These are phyloP conservation scores for Sebastes fasciatus DNA, from an alignment of 2,113 vertebrate genomes.

Conservation along the genomic window DNA sequence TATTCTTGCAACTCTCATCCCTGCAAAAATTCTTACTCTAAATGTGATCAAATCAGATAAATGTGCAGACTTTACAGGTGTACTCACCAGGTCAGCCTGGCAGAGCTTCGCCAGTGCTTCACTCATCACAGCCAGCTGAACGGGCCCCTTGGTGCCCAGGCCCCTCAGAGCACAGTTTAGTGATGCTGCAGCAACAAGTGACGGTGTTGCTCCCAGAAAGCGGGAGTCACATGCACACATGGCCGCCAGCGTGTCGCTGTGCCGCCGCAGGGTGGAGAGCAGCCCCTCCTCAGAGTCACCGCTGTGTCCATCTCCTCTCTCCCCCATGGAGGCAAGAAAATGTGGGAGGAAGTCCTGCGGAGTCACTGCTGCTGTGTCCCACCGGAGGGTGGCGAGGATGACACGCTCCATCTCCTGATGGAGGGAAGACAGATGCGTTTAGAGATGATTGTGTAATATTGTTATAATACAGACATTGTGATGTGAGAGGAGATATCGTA, in stretches of 20 bases:
- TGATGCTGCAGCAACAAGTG: conserved; percentile 83
- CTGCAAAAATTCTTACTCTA: background rate
- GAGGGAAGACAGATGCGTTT: background rate
- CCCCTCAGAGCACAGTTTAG: conserved; percentile 83
- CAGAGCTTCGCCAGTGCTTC: conserved; percentile 78
- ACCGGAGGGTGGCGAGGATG: conserved; percentile 82
- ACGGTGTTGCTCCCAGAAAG: conserved; percentile 83
- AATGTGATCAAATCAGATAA: background rate
- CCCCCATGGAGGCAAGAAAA: conserved; percentile 74
- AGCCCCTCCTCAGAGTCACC: conserved; percentile 42
- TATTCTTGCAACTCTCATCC: background rate
- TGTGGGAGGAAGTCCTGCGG: conserved; percentile 87
- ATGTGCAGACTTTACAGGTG: too few species aligned
- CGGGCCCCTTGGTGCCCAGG: conserved; percentile 60
- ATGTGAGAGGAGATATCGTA: background rate
- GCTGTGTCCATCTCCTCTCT: conserved; percentile 30
- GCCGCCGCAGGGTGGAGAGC: conserved; percentile 78
- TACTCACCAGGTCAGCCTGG: conserved; percentile 79
- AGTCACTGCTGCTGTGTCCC: conserved; percentile 86
- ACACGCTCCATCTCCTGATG: conserved; percentile 87
- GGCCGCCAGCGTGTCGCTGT: conserved; percentile 85
- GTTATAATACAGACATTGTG: background rate
- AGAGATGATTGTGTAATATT: background rate
- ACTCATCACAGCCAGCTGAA: conserved; percentile 58
- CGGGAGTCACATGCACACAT: conserved; percentile 85